Evolutionary conservation across 1,140 invertebrate species (phyloP).

Genomic region (Anagrus nilaparvatae): DNA sequence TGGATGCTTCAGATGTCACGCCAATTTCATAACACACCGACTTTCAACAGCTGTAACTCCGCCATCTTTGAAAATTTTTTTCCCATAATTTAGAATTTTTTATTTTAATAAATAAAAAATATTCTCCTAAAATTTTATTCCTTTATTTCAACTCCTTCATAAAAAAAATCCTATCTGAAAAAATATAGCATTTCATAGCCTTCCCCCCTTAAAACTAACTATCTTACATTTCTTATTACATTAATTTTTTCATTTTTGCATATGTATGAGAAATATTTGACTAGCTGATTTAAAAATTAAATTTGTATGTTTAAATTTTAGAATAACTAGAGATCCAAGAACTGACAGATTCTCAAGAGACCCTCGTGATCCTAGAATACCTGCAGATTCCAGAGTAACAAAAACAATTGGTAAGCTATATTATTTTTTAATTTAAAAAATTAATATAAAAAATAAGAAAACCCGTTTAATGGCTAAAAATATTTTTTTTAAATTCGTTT

Average conservation of each 20-base stretch:
- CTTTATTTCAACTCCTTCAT: too few species aligned
- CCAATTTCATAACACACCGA: too few species aligned
- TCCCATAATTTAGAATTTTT: neutral
- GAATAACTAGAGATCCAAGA: slow-evolving; percentile 39
- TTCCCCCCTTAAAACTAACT: too few species aligned
- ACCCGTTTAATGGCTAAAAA: neutral
- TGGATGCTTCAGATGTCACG: too few species aligned
- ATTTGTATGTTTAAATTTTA: slow-evolving; percentile 10
- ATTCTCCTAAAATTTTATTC: too few species aligned
- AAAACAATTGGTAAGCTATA: slow-evolving; percentile 38
- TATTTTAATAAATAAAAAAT: too few species aligned
- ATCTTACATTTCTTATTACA: too few species aligned
- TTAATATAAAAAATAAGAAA: neutral
- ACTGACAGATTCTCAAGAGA: slow-evolving; percentile 47
- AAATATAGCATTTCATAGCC: too few species aligned
- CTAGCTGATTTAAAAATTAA: slow-evolving; percentile 15
- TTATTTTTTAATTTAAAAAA: neutral
- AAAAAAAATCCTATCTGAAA: too few species aligned
- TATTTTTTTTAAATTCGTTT: slow-evolving; percentile 5
- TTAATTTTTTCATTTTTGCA: too few species aligned
- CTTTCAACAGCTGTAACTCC: too few species aligned
- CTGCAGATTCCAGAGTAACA: slow-evolving; percentile 54
- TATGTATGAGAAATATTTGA: neutral
- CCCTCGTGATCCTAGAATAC: slow-evolving; percentile 52
- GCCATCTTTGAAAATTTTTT: too few species aligned